A percentile compares a stretch with the other conserved stretches of the same genome.
Evolutionary conservation across 2,888 invertebrate genomes (phyloP).

Genomic region (Diabrotica balteata): DNA sequence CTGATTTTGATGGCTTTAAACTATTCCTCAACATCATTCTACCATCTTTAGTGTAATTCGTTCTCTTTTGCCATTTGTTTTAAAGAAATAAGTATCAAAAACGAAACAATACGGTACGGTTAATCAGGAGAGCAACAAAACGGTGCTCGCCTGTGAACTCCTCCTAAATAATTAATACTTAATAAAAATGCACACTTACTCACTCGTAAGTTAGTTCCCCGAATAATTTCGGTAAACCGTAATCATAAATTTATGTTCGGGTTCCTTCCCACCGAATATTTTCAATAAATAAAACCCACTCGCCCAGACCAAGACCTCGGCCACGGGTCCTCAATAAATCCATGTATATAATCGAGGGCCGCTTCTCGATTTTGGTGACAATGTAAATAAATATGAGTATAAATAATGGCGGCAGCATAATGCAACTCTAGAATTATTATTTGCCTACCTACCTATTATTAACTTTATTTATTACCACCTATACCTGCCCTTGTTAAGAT

Average conservation of each 20-base stretch:
- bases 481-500: conserved; percentile 34
- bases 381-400: conserved; percentile 53
- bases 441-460: conserved; percentile 55
- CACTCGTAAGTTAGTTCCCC: conserved; percentile 36
- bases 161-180: conserved; percentile 12
- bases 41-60: too few relatives aligned
- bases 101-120: too few relatives aligned
- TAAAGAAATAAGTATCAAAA: too few relatives aligned
- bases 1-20: too few relatives aligned
- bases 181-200: conserved; percentile 22
- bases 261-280: conserved; percentile 45
- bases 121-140: too few relatives aligned
- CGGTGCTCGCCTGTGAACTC: too few relatives aligned
- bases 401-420: conserved; percentile 54
- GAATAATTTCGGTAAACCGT: conserved; percentile 45
- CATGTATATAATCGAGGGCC: conserved; percentile 23
- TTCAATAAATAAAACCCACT: conserved; percentile 49
- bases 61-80: too few relatives aligned
- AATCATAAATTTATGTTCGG: conserved; percentile 44
- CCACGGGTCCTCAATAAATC: conserved; percentile 44
- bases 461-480: conserved; percentile 48
- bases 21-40: too few relatives aligned
- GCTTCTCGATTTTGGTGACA: conserved; percentile 52
- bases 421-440: conserved; percentile 53
- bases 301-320: conserved; percentile 35